Evolutionary conservation across 2,797 vertebrate genomes (phyloP), one percentile per base, ranked within the genome.

Genomic region (Artibeus jamaicensis): DNA sequence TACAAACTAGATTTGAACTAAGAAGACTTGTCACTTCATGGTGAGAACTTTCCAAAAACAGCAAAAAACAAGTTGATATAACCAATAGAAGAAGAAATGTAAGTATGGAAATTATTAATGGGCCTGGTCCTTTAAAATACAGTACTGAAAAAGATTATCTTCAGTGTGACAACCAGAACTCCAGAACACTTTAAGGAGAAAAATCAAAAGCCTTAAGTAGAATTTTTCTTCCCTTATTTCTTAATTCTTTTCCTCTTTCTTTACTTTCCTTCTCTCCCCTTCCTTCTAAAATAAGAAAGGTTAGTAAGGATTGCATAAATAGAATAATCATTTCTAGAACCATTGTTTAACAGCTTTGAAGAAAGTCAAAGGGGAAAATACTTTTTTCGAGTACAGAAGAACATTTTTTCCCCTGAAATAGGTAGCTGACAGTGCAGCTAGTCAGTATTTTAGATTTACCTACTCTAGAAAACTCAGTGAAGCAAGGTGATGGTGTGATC

Each of bases 361-460:
- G 74, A 76, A 62, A 53, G 14, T 53, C 34, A 83, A 82, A 21
- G 32, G 46, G 37, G 50, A 62, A 87, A 9, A 9, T 57, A 32
- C 21, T 50, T 59, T n/a, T 16, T 14, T 42, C 53, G 83, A 90
- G 21, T 73, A 22, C 4, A 85, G 39, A 4, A 46, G 15, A 76
- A 39, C 1, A 3, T 97, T 89, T 97, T 89, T 95, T 50, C 18
- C 74, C 78, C 92, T 93, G 93, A 94, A 96, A 82, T 68, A 18
- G n/a, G 55, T 83, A 62, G 94, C 96, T 37, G 48, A 74, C 74
- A 78, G 12, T 6, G 90, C 34, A 21, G 32, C 24, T 62, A 96
- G 93, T 96, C 94, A 86, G 95, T 73, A 95, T 86, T 94, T 96
- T 53, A 87, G 89, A 96, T 97, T 96, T 96, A 97, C 82, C 70